Percentiles rank a stretch among this genome's conserved stretches.
These are phyloP conservation scores for Globia sparganii DNA, from an alignment of 2,888 invertebrate genomes.

Conservation along the genomic window DNA sequence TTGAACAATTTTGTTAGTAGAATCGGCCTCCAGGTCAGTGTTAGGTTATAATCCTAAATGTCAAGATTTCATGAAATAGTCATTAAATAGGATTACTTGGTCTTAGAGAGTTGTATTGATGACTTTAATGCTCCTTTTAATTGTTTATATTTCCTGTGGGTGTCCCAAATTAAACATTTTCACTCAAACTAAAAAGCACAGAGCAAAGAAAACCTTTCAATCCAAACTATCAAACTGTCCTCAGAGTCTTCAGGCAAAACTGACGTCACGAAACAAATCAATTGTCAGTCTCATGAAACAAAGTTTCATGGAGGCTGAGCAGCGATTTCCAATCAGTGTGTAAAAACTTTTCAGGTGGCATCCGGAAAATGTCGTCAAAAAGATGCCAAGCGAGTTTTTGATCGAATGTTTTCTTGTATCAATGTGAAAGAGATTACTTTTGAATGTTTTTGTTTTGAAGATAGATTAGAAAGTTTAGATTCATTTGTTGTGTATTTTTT, in stretches of 20 bases:
- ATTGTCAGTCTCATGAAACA: slow-evolving; percentile 69
- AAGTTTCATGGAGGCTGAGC: slow-evolving; percentile 68
- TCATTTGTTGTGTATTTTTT: background rate
- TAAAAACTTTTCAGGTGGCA: slow-evolving; percentile 65
- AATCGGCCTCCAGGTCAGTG: too few species aligned
- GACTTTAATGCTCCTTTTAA: too few species aligned
- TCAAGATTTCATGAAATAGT: too few species aligned
- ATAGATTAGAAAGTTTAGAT: background rate
- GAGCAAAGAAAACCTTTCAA: background rate
- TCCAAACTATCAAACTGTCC: background rate
- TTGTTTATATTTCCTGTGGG: background rate
- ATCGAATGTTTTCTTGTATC: slow-evolving; percentile 14
- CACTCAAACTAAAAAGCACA: background rate
- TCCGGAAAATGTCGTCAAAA: slow-evolving; percentile 73
- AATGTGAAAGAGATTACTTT: slow-evolving; percentile 8
- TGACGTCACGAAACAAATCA: slow-evolving; percentile 40
- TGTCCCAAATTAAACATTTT: background rate
- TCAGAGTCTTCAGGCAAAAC: slow-evolving; percentile 1
- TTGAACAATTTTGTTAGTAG: too few species aligned
- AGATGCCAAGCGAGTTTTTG: slow-evolving; percentile 31
- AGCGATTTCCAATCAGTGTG: slow-evolving; percentile 77
- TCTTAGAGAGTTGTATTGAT: too few species aligned
- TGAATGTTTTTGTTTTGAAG: background rate
- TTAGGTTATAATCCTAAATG: too few species aligned
- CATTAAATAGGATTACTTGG: too few species aligned